phyloP scores from a whole-genome alignment of 2,888 invertebrate species.

The Caenorhabditis panamensis region DNA sequence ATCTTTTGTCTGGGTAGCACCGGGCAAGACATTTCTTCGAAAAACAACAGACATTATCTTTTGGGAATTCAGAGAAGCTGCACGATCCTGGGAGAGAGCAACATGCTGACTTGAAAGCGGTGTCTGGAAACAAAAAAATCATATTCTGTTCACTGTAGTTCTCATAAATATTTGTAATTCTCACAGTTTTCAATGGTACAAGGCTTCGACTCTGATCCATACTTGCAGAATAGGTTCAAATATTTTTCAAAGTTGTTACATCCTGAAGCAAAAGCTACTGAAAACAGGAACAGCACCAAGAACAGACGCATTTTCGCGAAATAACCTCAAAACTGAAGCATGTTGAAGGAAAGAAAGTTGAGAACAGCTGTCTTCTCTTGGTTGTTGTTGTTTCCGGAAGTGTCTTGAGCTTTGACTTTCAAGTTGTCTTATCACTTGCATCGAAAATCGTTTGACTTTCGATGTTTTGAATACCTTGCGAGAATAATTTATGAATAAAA shows the following conservation, averaged over 20 bases:
- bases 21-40: constrained; percentile 74
- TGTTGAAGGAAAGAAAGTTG: background rate
- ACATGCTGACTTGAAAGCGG: constrained; percentile 42
- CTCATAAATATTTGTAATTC: background rate
- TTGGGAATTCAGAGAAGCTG: constrained; percentile 55
- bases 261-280: constrained; percentile 14
- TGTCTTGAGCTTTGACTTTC: constrained; percentile 4
- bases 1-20: constrained; percentile 77
- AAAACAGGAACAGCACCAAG: constrained; percentile 22
- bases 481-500: too few relatives aligned
- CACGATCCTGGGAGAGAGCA: constrained; percentile 46
- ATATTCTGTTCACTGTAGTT: background rate
- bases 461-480: too few relatives aligned
- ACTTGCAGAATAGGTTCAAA: constrained; percentile 68
- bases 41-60: constrained; percentile 75
- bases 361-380: constrained; percentile 4
- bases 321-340: too few relatives aligned
- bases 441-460: too few relatives aligned
- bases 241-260: constrained; percentile 67
- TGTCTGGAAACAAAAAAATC: constrained; percentile 38
- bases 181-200: constrained; percentile 59
- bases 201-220: constrained; percentile 60
- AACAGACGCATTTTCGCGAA: constrained; percentile 23
- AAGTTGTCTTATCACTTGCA: background rate
- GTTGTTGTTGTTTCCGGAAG: constrained; percentile 13